These are phyloP conservation scores for Maniola hyperantus DNA, from an alignment of 2,888 invertebrate genomes.

Conservation along the genomic window DNA sequence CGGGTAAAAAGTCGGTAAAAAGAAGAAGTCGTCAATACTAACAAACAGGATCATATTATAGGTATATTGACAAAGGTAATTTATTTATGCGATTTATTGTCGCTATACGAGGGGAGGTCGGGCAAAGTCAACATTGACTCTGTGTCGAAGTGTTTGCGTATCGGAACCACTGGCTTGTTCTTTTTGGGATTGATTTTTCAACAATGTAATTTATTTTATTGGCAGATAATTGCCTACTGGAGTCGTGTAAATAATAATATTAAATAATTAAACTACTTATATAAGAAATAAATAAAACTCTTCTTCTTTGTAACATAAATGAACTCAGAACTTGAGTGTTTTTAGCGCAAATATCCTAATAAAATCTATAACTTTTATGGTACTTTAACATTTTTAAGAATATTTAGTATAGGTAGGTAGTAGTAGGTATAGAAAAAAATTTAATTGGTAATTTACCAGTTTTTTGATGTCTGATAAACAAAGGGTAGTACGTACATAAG, in stretches of 20 bases:
- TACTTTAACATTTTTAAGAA: too few relatives aligned
- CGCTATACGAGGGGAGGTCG: slow-evolving; percentile 57
- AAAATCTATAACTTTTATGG: too few relatives aligned
- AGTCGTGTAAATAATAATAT: neutral
- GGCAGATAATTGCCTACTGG: too few relatives aligned
- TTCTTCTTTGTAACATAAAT: too few relatives aligned
- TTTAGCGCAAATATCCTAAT: too few relatives aligned
- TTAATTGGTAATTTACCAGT: too few relatives aligned
- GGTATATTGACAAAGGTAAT: slow-evolving; percentile 73
- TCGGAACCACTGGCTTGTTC: slow-evolving; percentile 50
- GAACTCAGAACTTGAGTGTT: too few relatives aligned
- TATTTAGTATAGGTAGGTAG: too few relatives aligned
- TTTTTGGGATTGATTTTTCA: slow-evolving; percentile 45
- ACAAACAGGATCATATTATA: slow-evolving; percentile 60
- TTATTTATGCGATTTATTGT: slow-evolving; percentile 77
- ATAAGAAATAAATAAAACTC: too few relatives aligned
- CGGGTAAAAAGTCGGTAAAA: too few relatives aligned
- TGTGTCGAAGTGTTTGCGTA: slow-evolving; percentile 74
- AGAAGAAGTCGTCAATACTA: slow-evolving; percentile 36
- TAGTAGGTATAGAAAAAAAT: too few relatives aligned
- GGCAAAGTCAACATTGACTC: slow-evolving; percentile 73
- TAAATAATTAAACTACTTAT: too few relatives aligned
- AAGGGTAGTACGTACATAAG: slow-evolving; percentile 1
- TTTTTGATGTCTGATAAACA: neutral
- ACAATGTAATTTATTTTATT: slow-evolving; percentile 26